These are phyloP conservation scores for Passer montanus DNA, from an alignment of 2,113 vertebrate genomes.

Conservation along the genomic window DNA sequence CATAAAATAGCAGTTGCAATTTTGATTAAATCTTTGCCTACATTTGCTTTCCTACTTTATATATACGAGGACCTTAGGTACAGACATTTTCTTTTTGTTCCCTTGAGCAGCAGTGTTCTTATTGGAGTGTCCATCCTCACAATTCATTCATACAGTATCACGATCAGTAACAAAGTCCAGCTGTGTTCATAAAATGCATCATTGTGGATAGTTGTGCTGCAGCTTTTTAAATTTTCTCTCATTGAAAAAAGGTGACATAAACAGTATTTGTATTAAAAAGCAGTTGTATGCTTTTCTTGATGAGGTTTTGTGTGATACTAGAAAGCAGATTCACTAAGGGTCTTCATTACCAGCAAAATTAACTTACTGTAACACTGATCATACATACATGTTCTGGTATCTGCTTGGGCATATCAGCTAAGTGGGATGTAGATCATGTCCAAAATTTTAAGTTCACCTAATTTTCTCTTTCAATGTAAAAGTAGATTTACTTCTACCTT, in stretches of 20 bases:
- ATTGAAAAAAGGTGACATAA: not conserved
- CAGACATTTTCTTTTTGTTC: not conserved
- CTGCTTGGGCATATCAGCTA: not conserved
- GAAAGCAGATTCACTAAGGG: not conserved
- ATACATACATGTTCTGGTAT: rapidly evolving
- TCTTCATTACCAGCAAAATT: not conserved
- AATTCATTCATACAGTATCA: not conserved
- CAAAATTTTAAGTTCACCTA: not conserved
- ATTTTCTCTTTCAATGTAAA: not conserved
- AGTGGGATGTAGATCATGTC: not conserved
- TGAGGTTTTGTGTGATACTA: not conserved
- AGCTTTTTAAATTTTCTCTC: not conserved
- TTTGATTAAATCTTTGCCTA: not conserved
- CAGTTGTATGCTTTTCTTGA: not conserved
- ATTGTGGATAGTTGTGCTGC: not conserved
- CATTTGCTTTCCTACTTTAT: not conserved
- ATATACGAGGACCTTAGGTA: not conserved
- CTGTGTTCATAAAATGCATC: not conserved
- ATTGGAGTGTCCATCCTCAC: not conserved
- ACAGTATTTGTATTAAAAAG: not conserved
- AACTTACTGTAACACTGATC: not conserved
- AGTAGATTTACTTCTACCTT: not conserved
- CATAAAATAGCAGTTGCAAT: not conserved
- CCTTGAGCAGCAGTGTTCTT: not conserved
- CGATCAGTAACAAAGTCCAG: not conserved